Evolutionary conservation across 1,140 invertebrate species (phyloP), one percentile per base, ranked within the genome.

Genomic region (Eulimnadia texana): DNA sequence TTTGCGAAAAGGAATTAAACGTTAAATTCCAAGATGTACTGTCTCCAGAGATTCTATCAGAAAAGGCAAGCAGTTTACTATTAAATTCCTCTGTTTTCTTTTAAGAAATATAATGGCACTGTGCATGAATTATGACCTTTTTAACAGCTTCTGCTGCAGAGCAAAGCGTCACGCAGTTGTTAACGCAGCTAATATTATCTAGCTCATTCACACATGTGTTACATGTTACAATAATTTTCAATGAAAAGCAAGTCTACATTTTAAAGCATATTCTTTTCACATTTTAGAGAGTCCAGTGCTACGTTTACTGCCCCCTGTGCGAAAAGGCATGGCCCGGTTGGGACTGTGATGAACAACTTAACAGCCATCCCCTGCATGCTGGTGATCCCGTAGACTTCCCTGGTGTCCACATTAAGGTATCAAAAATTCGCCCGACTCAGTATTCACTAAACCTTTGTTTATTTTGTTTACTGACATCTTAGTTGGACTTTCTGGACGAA

Each of bases 221-320:
- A n/a, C n/a, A n/a, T n/a, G n/a, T n/a, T n/a, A n/a, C n/a, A n/a
- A n/a, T n/a, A n/a, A n/a, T n/a, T n/a, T n/a, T n/a, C n/a, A n/a
- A n/a, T n/a, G n/a, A n/a, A n/a, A n/a, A n/a, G n/a, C n/a, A n/a
- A n/a, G n/a, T n/a, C n/a, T n/a, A n/a, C n/a, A n/a, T n/a, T n/a
- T n/a, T n/a, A n/a, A n/a, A n/a, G n/a, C 20, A 22, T 24, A 11
- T 19, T 51, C 11, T 54, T 42, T 33, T 23, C 56, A 25, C 2
- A 25, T 58, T 22, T 56, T 49, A 58, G 63, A 52, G 60, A 66
- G 61, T 73, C 59, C 75, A 70, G 58, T 82, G 75, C 58, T 89
- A 83, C 72, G 80, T 86, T 20, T 92, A 84, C 72, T 93, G 89
- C 67, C 79, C 80, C 0, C 66, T 77, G 50, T 93, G 90, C 70